Base-by-base conservation (phyloP, 2,888 invertebrate species). In the Oscheius myriophilus region DNA sequence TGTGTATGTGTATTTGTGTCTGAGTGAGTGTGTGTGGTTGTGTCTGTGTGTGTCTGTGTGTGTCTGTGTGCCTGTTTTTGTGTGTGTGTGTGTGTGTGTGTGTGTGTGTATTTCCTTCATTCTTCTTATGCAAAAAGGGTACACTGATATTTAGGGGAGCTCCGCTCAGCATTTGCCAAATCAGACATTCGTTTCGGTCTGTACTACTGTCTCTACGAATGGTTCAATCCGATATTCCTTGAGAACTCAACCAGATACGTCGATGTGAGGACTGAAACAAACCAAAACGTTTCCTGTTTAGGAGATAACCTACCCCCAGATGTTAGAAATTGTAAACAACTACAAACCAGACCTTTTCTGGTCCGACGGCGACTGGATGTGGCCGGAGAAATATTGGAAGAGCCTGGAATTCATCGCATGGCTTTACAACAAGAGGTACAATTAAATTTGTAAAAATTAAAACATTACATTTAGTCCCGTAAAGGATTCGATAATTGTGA, bases 301-400 rank as follows among this genome's bases (percentile, higher is more conserved):
- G 45, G 49, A 66, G 45, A 75, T 85, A 2, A 80, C 82, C 0
- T 75, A 69, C 43, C 86, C 85, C 1, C 86, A 87, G 78, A 76
- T 87, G 70, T 62, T 72, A n/a, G 87, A 87, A 39, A 68, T 87
- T 57, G 87, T 89, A n/a, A 81, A 87, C 14, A 80, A 70, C 14
- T 90, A 90, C 77, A 71, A 88, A 53, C 90, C 90, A 0, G 92
- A 93, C 41, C 89, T 96, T 0, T 87, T 96, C 18, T 96, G 95
- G 95, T 71, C 72, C 0, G 96, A 96, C 87, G 96, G 96, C 0
- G 96, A 95, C 81, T 95, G 95, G 94, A 95, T 94, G 86, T 92
- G 66, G 51, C 41, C 70, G 9, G 79, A 78, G 26, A 76, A 73
- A 1, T 95, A 95, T 83, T 96, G 94, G 93, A 91, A 91, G 75